Percentiles rank a stretch among this genome's conserved stretches.
Conservation (phyloP, 2,113 vertebrate species). For the Elachura formosa region DNA sequence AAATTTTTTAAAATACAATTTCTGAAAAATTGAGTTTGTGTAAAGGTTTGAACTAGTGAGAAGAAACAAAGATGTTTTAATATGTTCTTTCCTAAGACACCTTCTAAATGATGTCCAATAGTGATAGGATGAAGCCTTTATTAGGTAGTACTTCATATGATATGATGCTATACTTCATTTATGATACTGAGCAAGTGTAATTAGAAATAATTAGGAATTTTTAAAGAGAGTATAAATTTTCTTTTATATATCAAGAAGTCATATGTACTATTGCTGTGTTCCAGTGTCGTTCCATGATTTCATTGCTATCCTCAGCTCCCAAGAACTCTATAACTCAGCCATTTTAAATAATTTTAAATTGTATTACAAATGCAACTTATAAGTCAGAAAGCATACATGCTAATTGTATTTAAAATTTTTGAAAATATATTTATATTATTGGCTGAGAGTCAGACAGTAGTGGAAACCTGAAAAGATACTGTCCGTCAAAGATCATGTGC, state of each 20-base stretch:
- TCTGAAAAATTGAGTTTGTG: background rate
- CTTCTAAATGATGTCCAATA: constrained; percentile 19
- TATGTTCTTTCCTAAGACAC: background rate
- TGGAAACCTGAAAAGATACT: background rate
- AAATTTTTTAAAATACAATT: background rate
- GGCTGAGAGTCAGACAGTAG: background rate
- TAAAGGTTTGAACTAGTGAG: background rate
- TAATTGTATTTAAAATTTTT: background rate
- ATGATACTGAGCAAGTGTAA: background rate
- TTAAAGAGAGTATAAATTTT: background rate
- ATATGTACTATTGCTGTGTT: background rate
- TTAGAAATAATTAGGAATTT: background rate
- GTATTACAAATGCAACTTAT: background rate
- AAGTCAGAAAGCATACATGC: background rate
- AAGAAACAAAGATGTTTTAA: background rate
- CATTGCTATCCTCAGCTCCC: background rate
- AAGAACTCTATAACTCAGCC: background rate
- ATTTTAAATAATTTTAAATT: constrained; percentile 8
- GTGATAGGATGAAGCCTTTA: background rate
- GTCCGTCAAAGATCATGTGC: background rate
- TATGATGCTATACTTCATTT: background rate
- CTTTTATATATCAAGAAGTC: background rate
- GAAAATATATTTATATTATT: background rate
- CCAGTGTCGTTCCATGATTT: background rate
- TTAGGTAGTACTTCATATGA: background rate